Evolutionary conservation across 2,888 invertebrate species (phyloP).

Genomic region (Caradrina kadenii): DNA sequence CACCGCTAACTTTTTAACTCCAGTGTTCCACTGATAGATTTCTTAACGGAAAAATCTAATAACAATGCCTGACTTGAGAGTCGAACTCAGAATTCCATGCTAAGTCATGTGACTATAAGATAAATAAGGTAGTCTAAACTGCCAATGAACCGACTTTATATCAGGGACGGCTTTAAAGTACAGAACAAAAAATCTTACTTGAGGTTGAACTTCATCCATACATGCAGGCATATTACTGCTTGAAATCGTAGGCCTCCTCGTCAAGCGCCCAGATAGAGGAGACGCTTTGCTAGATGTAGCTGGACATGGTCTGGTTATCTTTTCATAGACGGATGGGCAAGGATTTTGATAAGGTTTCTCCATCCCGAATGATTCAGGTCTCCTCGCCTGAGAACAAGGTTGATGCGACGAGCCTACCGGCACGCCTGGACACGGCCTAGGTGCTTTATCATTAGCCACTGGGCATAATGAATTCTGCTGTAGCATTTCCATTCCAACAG

Average conservation of each 20-base stretch:
- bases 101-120: too few species aligned
- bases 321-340: constrained; percentile 7
- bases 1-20: too few species aligned
- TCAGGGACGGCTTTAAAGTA: too few species aligned
- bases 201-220: constrained; percentile 36
- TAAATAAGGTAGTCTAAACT: too few species aligned
- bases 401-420: not conserved
- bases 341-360: not conserved
- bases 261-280: not conserved
- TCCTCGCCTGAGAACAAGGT: not conserved
- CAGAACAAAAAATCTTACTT: constrained; percentile 20
- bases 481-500: not conserved
- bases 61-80: too few species aligned
- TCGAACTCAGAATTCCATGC: too few species aligned
- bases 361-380: not conserved
- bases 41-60: too few species aligned
- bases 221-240: not conserved
- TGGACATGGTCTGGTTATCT: constrained; percentile 2
- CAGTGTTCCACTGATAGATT: too few species aligned
- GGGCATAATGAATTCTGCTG: constrained; percentile 7
- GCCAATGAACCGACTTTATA: too few species aligned
- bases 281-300: not conserved
- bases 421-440: constrained; percentile 6
- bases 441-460: not conserved
- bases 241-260: constrained; percentile 21